Evolutionary conservation across 1,140 invertebrate genomes (phyloP), one percentile per base, ranked within the genome.

Genomic region (Tribolium madens): DNA sequence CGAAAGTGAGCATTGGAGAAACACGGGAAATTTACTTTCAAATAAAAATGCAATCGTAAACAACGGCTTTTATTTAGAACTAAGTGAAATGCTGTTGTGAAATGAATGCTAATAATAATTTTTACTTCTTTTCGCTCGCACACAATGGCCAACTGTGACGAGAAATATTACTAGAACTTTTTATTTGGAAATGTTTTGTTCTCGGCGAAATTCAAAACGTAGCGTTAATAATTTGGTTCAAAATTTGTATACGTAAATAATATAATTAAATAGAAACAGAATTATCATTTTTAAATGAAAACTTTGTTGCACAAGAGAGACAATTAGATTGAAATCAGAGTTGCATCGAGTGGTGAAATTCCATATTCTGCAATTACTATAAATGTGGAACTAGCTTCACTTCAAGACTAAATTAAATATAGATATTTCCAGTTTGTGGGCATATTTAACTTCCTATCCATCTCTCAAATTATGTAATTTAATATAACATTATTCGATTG

Each of bases 71-170:
- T 64, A 64, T 64, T 33, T 33, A 10, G 4, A 64, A 64, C 14
- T 64, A 33, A 64, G 57, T 57, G 52, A 26, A 57, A 64, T 12
- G 57, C n/a, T 31, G 21, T 64, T 64, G 31, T 1, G 21, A 33
- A 64, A 64, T 42, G 57, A 64, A 64, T 33, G 57, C 57, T 64
- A 64, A 64, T 64, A 64, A 64, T 64, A 64, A 33, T 50, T 64
- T 64, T 64, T 64, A 64, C 10, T n/a, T 33, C 57, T 33, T 7
- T 12, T 64, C 26, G 21, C 57, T 36, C 31, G 57, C 18, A 0
- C 31, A 14, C 26, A 13, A 26, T 26, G 13, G 26, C 57, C 26
- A 2, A 26, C 14, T 17, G 18, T 13, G 14, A 33, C 26, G 57
- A 64, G 31, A 33, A 13, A 31, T 64, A 31, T 13, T 10, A 26